Percentiles rank a stretch among this genome's conserved stretches.
Evolutionary conservation across 1,140 invertebrate species (phyloP).

Genomic region (Heliothis subflexa): DNA sequence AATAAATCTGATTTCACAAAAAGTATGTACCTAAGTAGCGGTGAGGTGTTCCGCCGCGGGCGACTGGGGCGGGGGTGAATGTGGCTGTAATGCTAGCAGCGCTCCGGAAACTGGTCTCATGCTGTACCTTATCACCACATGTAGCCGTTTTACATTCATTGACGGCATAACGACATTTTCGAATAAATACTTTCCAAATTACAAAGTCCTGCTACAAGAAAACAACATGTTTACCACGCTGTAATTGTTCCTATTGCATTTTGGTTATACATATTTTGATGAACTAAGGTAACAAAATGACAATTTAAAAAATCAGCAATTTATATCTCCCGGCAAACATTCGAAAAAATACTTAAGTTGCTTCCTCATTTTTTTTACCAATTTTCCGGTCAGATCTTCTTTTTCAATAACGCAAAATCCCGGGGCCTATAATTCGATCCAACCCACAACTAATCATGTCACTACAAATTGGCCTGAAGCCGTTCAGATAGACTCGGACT

Average conservation of each 20-base stretch:
- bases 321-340: background rate
- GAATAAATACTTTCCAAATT: conserved; percentile 3
- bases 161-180: conserved; percentile 38
- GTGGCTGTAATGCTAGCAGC: conserved; percentile 57
- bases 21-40: conserved; percentile 52
- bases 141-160: conserved; percentile 59
- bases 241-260: background rate
- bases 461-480: background rate
- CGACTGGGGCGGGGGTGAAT: conserved; percentile 9
- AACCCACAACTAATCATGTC: conserved; percentile 25
- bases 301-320: background rate
- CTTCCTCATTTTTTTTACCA: background rate
- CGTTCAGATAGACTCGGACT: conserved; percentile 25
- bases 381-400: conserved; percentile 25
- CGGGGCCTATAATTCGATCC: conserved; percentile 28
- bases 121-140: conserved; percentile 42
- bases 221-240: too few relatives aligned
- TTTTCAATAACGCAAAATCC: conserved; percentile 17
- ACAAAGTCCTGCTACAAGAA: too few relatives aligned
- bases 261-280: background rate
- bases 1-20: conserved; percentile 64
- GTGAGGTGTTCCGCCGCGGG: conserved; percentile 39
- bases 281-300: background rate
- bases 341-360: background rate
- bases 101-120: conserved; percentile 50